phyloP scores from a whole-genome alignment of 2,113 vertebrate genomes.

The Gambusia affinis region DNA sequence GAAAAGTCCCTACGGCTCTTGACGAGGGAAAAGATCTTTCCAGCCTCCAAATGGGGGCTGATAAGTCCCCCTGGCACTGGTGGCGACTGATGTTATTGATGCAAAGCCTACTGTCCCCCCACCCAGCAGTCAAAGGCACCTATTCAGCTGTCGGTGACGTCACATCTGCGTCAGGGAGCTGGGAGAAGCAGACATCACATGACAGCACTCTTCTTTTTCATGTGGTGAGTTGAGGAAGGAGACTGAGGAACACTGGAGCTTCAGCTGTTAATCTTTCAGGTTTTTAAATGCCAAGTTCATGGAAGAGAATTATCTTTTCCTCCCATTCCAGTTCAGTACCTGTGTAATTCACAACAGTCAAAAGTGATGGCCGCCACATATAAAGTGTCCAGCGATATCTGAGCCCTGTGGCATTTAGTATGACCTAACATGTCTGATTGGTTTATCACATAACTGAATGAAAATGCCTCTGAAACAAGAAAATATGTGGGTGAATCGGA shows the following conservation, averaged over 20 bases:
- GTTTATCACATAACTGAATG: conserved; percentile 67
- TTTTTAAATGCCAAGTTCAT: background rate
- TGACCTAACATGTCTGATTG: conserved; percentile 45
- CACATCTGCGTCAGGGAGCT: conserved; percentile 72
- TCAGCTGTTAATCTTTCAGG: conserved; percentile 28
- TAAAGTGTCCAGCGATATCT: background rate
- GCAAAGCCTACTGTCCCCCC: background rate
- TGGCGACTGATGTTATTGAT: conserved; percentile 53
- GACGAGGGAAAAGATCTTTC: conserved; percentile 9
- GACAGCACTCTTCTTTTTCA: conserved; percentile 61
- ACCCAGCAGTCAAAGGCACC: conserved; percentile 51
- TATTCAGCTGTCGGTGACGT: conserved; percentile 66
- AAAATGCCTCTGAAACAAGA: conserved; percentile 43
- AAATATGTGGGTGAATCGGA: conserved; percentile 62
- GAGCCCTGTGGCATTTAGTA: conserved; percentile 22
- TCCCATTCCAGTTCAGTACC: background rate
- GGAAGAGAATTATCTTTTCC: background rate
- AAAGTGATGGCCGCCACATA: background rate
- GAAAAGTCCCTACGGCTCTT: conserved; percentile 28
- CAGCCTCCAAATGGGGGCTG: conserved; percentile 11
- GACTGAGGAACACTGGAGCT: background rate
- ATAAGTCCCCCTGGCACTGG: conserved; percentile 24
- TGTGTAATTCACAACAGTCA: background rate
- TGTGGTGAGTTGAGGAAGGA: conserved; percentile 31
- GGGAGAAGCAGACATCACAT: conserved; percentile 71